Evolutionary conservation across 2,113 vertebrate species (phyloP), one percentile per base, ranked within the genome.

Genomic region (Lycaon pictus): DNA sequence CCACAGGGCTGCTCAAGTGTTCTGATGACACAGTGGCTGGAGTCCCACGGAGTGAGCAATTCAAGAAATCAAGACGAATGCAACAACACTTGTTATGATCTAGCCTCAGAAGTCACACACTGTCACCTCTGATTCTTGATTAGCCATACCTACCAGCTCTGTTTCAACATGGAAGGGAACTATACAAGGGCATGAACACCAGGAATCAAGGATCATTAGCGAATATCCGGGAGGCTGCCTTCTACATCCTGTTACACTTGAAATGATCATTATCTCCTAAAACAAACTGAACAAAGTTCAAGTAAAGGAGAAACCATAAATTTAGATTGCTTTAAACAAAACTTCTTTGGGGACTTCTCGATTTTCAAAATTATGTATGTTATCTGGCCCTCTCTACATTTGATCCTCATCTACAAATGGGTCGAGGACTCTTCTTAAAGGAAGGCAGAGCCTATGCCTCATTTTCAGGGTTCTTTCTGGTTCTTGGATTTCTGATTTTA

Each of bases 401-500:
- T 62, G 58, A 20, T 69, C 87, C 37, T 80, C 25, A 62, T 62
- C 71, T 82, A n/a, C 77, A 85, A 88, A 55, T 37, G 62, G 19
- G 72, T 51, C 82, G n/a, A 93, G 67, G n/a, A 37, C 17, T 72
- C 6, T 93, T 76, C 51, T 43, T 32, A 53, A 90, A 77, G 32
- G 56, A 91, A 96, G n/a, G 37, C 55, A 82, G 27, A 29, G 25
- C 63, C 19, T 58, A 76, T 2, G 13, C 35, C 13, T 72, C 19
- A 86, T 65, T 72, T 80, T 85, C 53, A 92, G 23, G 2, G 17
- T 84, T 67, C n/a, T 37, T 93, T 72, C 81, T 67, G 22, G 22
- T 85, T 93, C 76, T 96, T 23, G 74, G 51, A 90, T 86, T 62
- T 71, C 93, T 87, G 25, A 86, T 51, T 85, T 65, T 95, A 88